Evolutionary conservation across 2,113 vertebrate genomes (phyloP), one percentile per base, ranked within the genome.

Genomic region (Sceloporus undulatus): DNA sequence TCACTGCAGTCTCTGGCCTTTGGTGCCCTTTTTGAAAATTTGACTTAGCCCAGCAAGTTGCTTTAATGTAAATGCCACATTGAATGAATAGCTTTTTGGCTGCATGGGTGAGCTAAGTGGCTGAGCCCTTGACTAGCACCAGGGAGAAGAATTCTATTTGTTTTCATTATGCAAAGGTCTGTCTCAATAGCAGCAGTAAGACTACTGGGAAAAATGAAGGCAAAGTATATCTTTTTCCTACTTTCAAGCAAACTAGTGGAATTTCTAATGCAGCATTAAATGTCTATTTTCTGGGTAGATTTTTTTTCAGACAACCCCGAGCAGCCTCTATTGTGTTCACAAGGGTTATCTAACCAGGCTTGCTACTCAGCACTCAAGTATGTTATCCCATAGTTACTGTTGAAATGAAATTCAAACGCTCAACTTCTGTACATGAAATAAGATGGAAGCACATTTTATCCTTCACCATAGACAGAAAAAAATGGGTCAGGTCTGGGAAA

Each of bases 111-210:
- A 56, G 77, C 77, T 73, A 79, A 84, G 34, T 85, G 83, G 77
- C 85, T 85, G 77, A 75, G 54, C 71, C 42, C 92, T 40, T 65
- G 0, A 14, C 42, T 40, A 93, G 85, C 76, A 89, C 56, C 62
- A 71, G 88, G 48, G 40, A 34, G 54, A 90, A 21, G 40, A 81
- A 89, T 94, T 94, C 71, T 83, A 75, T 86, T 95, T 89, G 81
- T 78, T 95, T 94, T 91, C 92, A 89, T 90, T 91, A 90, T 1
- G 2, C 42, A 76, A 59, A 94, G 94, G 73, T 0, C 85, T 91
- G 90, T 93, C 59, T 92, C 29, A 74, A 88, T 88, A 76, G 65
- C 88, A 86, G 88, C 42, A 91, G 56, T 66, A 86, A 79, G 29
- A 85, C 90, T 62, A 82, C 82, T 91, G 59, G 91, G 77, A 78